phyloP scores from a whole-genome alignment of 2,888 invertebrate species.

The Cheilosia pagana region DNA sequence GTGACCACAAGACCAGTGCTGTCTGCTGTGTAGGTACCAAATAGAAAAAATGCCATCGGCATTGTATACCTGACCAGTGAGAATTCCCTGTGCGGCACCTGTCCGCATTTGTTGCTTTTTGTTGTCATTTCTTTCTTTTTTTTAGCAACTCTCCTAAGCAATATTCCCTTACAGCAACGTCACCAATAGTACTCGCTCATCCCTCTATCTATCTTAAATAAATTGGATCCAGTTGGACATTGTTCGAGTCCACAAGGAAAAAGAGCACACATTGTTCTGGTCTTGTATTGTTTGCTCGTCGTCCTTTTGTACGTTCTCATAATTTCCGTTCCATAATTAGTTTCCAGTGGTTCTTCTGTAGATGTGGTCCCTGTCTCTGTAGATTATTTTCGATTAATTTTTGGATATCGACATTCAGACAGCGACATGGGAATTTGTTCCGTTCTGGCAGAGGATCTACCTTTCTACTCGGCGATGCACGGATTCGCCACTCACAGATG shows the following conservation, averaged over 20 bases:
- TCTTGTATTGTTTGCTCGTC: slow-evolving; percentile 19
- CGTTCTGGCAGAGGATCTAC: background rate
- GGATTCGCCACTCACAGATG: slow-evolving; percentile 3
- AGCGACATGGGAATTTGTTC: slow-evolving; percentile 21
- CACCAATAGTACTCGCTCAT: background rate
- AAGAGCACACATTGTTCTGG: slow-evolving; percentile 39
- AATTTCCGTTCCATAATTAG: slow-evolving; percentile 75
- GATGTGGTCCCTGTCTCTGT: slow-evolving; percentile 34
- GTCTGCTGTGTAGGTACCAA: background rate
- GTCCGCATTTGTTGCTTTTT: slow-evolving; percentile 49
- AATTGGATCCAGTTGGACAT: slow-evolving; percentile 65
- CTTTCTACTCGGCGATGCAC: background rate
- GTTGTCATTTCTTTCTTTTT: background rate
- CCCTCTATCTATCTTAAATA: slow-evolving; percentile 40
- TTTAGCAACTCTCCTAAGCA: slow-evolving; percentile 25
- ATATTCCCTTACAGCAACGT: slow-evolving; percentile 15
- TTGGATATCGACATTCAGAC: slow-evolving; percentile 36
- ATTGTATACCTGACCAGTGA: slow-evolving; percentile 31
- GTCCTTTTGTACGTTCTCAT: slow-evolving; percentile 59
- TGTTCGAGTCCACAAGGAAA: slow-evolving; percentile 45
- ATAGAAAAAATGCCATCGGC: background rate
- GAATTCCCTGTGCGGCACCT: slow-evolving; percentile 55
- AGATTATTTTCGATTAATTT: slow-evolving; percentile 63
- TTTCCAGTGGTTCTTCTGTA: slow-evolving; percentile 50
- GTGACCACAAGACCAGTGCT: background rate